Conservation (phyloP, 2,113 vertebrate genomes). For the Amblyopsis rosae region DNA sequence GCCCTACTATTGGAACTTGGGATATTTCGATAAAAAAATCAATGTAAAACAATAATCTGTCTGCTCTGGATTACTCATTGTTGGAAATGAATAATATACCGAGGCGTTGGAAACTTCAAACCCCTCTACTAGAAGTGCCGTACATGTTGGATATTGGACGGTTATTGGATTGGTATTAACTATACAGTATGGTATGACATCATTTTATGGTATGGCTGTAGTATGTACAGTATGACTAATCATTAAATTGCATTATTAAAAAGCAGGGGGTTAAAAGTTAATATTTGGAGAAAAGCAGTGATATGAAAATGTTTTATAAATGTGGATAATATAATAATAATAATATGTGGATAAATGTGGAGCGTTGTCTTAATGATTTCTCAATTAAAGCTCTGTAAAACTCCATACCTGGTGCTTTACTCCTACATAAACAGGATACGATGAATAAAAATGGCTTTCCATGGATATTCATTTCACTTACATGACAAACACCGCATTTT, state of each 20-base stretch:
- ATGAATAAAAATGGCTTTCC: constrained; percentile 48
- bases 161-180: background rate
- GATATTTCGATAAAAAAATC: too few relatives aligned
- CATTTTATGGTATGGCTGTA: constrained; percentile 17
- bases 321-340: too few relatives aligned
- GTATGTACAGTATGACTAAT: constrained; percentile 12
- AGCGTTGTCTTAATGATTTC: constrained; percentile 13
- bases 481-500: constrained; percentile 54
- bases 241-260: constrained; percentile 1
- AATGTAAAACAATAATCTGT: too few relatives aligned
- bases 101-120: too few relatives aligned
- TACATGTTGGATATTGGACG: too few relatives aligned
- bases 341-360: background rate
- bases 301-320: too few relatives aligned
- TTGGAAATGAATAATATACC: too few relatives aligned
- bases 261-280: background rate
- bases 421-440: constrained; percentile 59
- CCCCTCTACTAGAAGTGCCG: too few relatives aligned
- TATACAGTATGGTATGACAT: constrained; percentile 25
- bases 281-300: background rate
- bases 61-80: too few relatives aligned
- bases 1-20: too few relatives aligned
- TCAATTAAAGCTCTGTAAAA: constrained; percentile 18
- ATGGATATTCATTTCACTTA: constrained; percentile 41
- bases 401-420: constrained; percentile 41